Percentiles rank a stretch among this genome's conserved stretches.
Evolutionary conservation across 2,888 invertebrate species (phyloP).

Genomic region (Scaptomyza flava): DNA sequence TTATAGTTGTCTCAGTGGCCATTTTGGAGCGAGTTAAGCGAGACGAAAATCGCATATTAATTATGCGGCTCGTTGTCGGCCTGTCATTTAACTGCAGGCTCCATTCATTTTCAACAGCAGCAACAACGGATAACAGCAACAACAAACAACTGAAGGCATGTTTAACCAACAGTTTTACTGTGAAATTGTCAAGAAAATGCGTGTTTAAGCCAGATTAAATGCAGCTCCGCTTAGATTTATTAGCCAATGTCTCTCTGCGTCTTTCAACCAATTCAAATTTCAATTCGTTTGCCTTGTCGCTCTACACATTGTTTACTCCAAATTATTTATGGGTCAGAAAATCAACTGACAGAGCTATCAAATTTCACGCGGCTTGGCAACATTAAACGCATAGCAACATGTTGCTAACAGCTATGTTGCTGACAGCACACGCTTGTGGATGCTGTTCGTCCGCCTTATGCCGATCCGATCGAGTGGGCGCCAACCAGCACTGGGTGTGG

Average conservation of each 20-base stretch:
- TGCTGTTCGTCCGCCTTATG: conserved; percentile 37
- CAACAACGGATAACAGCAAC: conserved; percentile 3
- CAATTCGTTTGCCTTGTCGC: conserved; percentile 60
- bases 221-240: conserved; percentile 67
- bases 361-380: conserved; percentile 48
- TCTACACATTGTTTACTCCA: conserved; percentile 67
- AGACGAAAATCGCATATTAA: conserved; percentile 71
- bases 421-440: conserved; percentile 41
- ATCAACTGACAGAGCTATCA: conserved; percentile 50
- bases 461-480: conserved; percentile 60
- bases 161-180: conserved; percentile 63
- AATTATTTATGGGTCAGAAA: conserved; percentile 72
- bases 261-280: conserved; percentile 8
- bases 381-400: conserved; percentile 31
- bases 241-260: conserved; percentile 22
- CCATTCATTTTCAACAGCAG: conserved; percentile 50
- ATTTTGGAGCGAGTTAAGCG: conserved; percentile 41
- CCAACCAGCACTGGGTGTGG: conserved; percentile 26
- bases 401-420: conserved; percentile 26
- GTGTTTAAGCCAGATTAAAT: conserved; percentile 79
- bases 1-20: conserved; percentile 56
- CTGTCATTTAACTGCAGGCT: conserved; percentile 52
- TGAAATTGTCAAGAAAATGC: conserved; percentile 80
- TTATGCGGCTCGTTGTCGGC: conserved; percentile 60
- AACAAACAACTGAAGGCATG: conserved; percentile 32